Conservation (phyloP, 2,113 vertebrate genomes). For the Ameiurus melas region DNA sequence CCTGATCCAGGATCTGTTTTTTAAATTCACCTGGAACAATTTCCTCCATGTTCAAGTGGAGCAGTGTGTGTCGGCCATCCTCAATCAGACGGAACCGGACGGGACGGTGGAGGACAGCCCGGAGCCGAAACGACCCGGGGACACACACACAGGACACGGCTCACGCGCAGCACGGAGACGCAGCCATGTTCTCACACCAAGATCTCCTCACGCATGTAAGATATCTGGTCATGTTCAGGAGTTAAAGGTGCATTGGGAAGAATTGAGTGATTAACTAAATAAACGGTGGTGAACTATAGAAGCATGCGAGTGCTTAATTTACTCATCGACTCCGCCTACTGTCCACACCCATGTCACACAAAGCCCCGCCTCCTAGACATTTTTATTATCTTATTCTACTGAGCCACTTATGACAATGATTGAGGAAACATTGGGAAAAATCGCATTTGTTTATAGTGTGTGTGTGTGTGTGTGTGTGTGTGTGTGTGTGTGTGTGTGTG, state of each 20-base stretch:
- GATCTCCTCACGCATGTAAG: constrained; percentile 85
- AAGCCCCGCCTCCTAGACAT: background rate
- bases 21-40: constrained; percentile 98
- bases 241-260: background rate
- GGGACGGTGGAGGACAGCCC: constrained; percentile 56
- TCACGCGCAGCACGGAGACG: constrained; percentile 44
- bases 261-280: background rate
- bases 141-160: constrained; percentile 48
- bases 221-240: background rate
- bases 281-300: background rate
- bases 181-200: constrained; percentile 44
- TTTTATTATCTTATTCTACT: background rate
- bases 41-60: constrained; percentile 98
- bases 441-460: background rate
- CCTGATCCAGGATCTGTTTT: constrained; percentile 86
- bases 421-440: too few relatives aligned
- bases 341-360: background rate
- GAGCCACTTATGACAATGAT: background rate
- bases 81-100: constrained; percentile 79
- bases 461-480: constrained; percentile 4
- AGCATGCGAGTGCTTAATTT: background rate
- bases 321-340: background rate
- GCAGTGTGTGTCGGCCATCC: constrained; percentile 85
- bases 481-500: background rate
- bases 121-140: constrained; percentile 62